Conservation (phyloP, 2,888 invertebrate species). For the Synanthedon formicaeformis region DNA sequence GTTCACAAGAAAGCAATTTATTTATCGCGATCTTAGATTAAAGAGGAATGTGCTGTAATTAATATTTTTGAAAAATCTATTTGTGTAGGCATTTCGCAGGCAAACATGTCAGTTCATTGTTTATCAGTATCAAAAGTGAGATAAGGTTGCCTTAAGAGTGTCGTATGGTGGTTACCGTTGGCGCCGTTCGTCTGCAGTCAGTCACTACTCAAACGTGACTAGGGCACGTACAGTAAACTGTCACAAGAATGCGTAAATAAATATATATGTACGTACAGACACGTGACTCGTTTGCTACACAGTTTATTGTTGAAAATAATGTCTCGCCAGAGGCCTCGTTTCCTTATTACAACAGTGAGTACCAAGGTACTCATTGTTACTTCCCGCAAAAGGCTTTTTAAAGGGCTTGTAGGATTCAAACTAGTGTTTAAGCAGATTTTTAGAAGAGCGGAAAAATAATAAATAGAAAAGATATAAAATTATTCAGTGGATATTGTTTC, state of each 20-base stretch:
- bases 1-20: constrained; percentile 36
- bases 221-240: constrained; percentile 49
- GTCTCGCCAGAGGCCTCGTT: no score
- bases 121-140: constrained; percentile 28
- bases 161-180: constrained; percentile 13
- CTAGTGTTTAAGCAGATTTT: no score
- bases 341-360: no score
- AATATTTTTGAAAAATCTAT: constrained; percentile 39
- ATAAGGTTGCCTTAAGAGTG: constrained; percentile 33
- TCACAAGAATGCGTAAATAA: constrained; percentile 25
- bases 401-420: no score
- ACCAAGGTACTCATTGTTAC: no score
- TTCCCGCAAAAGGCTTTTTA: no score
- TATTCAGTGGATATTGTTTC: no score
- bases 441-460: no score
- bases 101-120: constrained; percentile 22
- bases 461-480: no score
- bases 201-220: constrained; percentile 35
- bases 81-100: constrained; percentile 55
- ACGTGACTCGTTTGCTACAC: neutral
- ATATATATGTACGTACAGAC: constrained; percentile 10
- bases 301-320: no score
- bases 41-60: constrained; percentile 43
- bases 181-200: constrained; percentile 10
- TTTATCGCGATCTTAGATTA: constrained; percentile 46